phyloP scores from a whole-genome alignment of 2,113 vertebrate genomes.

The Clarias batrachus region DNA sequence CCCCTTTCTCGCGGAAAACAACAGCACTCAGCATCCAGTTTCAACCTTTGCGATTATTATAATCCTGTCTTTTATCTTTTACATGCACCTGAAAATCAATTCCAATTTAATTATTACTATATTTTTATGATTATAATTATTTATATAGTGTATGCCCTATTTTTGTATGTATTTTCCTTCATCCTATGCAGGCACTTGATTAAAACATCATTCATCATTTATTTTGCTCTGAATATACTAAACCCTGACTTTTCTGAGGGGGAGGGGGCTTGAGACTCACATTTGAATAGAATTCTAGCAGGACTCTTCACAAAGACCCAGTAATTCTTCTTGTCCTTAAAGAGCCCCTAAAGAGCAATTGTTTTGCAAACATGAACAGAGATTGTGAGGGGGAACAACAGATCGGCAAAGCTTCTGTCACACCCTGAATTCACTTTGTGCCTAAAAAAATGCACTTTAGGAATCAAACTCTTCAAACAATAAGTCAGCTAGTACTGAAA shows the following conservation, averaged over 20 bases:
- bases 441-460: neutral
- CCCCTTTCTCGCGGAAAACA: neutral
- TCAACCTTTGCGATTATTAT: neutral
- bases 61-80: neutral
- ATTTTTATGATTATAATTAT: neutral
- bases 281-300: constrained; percentile 25
- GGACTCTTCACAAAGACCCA: constrained; percentile 24
- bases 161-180: neutral
- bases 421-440: neutral
- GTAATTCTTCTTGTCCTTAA: constrained; percentile 13
- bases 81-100: neutral
- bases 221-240: neutral
- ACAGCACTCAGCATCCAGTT: neutral
- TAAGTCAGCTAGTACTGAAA: neutral
- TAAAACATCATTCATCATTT: neutral
- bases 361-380: constrained; percentile 24
- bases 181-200: neutral
- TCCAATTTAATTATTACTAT: neutral
- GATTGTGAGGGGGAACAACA: neutral
- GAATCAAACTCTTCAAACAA: neutral
- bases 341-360: constrained; percentile 46
- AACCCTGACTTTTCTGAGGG: constrained; percentile 1
- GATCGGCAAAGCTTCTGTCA: neutral
- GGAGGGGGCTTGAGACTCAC: neutral
- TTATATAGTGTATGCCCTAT: neutral